phyloP scores from a whole-genome alignment of 2,113 vertebrate species.

The Oncorhynchus nerka region DNA sequence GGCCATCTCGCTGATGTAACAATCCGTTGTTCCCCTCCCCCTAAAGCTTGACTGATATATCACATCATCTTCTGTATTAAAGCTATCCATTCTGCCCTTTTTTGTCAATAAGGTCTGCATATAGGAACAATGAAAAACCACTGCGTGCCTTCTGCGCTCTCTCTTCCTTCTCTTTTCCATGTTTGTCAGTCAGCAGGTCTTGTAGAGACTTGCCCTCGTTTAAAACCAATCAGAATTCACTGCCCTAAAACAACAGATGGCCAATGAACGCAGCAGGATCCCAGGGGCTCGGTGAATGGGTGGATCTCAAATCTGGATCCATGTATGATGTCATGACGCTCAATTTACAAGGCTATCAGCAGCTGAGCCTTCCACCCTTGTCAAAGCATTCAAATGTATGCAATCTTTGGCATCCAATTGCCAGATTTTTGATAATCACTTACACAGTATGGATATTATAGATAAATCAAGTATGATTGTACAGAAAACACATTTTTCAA shows the following conservation, averaged over 20 bases:
- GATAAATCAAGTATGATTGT: neutral
- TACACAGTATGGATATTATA: neutral
- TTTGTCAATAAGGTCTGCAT: slow-evolving; percentile 16
- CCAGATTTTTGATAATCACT: neutral
- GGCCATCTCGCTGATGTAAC: neutral
- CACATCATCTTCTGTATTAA: neutral
- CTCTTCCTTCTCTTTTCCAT: slow-evolving; percentile 46
- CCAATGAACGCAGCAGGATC: slow-evolving; percentile 55
- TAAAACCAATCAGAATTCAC: slow-evolving; percentile 56
- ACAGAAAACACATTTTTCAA: neutral
- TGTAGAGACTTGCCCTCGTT: slow-evolving; percentile 68
- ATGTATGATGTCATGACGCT: slow-evolving; percentile 49
- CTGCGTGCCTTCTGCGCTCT: neutral
- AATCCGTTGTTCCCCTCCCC: neutral
- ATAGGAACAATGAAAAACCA: slow-evolving; percentile 12
- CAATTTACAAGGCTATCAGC: slow-evolving; percentile 29
- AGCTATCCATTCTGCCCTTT: neutral
- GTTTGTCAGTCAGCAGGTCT: slow-evolving; percentile 61
- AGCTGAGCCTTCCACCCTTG: neutral
- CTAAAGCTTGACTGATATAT: neutral
- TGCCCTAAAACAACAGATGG: neutral
- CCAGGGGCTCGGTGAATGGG: slow-evolving; percentile 62
- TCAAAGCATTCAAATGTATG: neutral
- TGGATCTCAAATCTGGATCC: slow-evolving; percentile 27
- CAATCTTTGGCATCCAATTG: neutral